Evolutionary conservation across 2,113 vertebrate genomes (phyloP).

Genomic region (Hippoglossus stenolepis): DNA sequence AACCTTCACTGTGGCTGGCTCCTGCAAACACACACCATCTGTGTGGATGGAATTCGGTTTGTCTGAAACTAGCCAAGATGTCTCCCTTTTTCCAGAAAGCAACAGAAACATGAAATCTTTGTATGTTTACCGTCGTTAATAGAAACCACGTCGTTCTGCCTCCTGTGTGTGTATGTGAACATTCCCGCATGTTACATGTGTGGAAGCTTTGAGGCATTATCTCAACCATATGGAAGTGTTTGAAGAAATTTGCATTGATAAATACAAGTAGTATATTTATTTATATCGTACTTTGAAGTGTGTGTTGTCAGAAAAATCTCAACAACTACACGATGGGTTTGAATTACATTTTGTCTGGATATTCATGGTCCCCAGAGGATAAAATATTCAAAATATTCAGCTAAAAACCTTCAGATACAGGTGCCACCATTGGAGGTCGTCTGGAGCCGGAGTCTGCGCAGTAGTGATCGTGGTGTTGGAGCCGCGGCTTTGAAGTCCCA

Average conservation of each 20-base stretch:
- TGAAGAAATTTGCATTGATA: neutral
- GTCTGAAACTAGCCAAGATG: neutral
- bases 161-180: neutral
- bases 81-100: slow-evolving; percentile 30
- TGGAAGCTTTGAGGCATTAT: neutral
- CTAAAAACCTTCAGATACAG: too few relatives aligned
- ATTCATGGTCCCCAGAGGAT: too few relatives aligned
- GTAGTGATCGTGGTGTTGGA: too few relatives aligned
- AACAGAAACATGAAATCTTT: slow-evolving; percentile 3
- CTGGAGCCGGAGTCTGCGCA: too few relatives aligned
- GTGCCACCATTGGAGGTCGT: too few relatives aligned
- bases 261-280: neutral
- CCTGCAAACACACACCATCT: slow-evolving; percentile 38
- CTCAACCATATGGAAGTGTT: neutral
- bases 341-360: neutral
- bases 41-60: slow-evolving; percentile 25
- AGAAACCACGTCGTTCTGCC: neutral
- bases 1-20: slow-evolving; percentile 39
- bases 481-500: too few relatives aligned
- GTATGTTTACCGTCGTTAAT: neutral
- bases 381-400: too few relatives aligned
- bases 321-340: neutral
- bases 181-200: neutral
- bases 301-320: neutral
- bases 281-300: neutral